These are phyloP conservation scores for Gymnoscopelus braueri DNA, from an alignment of 2,797 vertebrate genomes.

Conservation along the genomic window DNA sequence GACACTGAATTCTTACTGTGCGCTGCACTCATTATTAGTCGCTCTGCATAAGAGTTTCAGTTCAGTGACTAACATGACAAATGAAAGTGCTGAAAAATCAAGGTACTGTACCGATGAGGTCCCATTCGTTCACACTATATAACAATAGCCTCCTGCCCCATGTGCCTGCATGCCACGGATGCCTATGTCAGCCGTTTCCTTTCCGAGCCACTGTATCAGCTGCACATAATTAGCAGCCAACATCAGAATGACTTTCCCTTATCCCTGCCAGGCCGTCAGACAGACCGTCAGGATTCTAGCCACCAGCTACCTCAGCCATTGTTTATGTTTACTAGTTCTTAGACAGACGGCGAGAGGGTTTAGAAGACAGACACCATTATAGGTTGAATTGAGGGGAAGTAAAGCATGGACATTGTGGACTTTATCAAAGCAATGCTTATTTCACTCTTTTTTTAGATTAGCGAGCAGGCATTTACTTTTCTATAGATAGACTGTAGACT, in stretches of 20 bases:
- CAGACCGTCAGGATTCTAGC: neutral
- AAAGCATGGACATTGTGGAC: neutral
- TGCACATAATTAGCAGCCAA: constrained; percentile 49
- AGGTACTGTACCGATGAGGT: constrained; percentile 15
- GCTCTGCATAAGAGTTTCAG: too few species aligned
- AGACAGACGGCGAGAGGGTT: constrained; percentile 3
- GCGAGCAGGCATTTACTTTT: too few species aligned
- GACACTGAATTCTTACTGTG: too few species aligned
- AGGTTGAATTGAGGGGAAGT: neutral
- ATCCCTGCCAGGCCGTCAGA: neutral
- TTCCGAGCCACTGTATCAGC: constrained; percentile 59
- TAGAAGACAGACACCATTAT: neutral
- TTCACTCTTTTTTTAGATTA: too few species aligned
- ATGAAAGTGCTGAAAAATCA: constrained; percentile 5
- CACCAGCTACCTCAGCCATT: neutral
- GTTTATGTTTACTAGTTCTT: constrained; percentile 13
- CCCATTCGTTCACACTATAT: constrained; percentile 34
- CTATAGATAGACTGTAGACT: too few species aligned
- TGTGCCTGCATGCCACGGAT: constrained; percentile 58
- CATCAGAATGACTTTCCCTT: constrained; percentile 47
- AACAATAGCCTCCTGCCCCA: constrained; percentile 44
- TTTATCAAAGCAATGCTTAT: neutral
- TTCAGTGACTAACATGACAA: constrained; percentile 7
- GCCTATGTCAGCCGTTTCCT: constrained; percentile 70
- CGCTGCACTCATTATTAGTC: too few species aligned